Evolutionary conservation across 1,140 invertebrate species (phyloP), one percentile per base, ranked within the genome.

Genomic region (Linepithema humile): DNA sequence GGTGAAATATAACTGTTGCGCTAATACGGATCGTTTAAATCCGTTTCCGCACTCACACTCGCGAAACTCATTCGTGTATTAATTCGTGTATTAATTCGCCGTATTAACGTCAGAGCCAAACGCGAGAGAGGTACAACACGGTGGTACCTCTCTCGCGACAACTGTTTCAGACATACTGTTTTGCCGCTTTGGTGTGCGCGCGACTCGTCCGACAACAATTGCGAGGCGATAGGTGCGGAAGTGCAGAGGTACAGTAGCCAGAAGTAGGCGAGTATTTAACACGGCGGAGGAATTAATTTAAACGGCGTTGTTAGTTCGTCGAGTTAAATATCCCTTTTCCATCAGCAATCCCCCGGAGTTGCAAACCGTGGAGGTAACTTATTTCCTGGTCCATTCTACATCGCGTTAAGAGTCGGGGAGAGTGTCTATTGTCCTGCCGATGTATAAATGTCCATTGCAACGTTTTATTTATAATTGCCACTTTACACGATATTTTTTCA

Each of bases 11-110:
- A 80, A 80, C 48, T 80, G 62, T 69, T 69, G 75, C 48, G 64
- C 75, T 80, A 80, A 80, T 80, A 78, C 35, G 26, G n/a, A 69
- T 80, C 64, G 38, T 69, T 80, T 80, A 55, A 80, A 80, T 80
- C 75, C 50, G 64, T 78, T 78, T 78, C 32, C 32, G 20, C 62
- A 23, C 48, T 70, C 48, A 32, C 35, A 70, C 75, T 55, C 48
- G 48, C 64, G 5, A 43, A 80, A 80, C 65, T 69, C 48, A 17
- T 70, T 80, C n/a, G 62, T 35, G 38, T 80, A 80, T 12, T 6
- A 40, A 45, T n/a, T n/a, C n/a, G n/a, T n/a, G n/a, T n/a, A n/a
- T 45, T 80, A 80, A 80, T 70, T 80, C 50, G 64, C 64, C 26
- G 26, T 69, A 57, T 70, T 80, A 80, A 80, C 38, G 64, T 80